These are phyloP conservation scores for Pemphredon lugubris DNA, from an alignment of 2,888 invertebrate species.

Conservation along the genomic window DNA sequence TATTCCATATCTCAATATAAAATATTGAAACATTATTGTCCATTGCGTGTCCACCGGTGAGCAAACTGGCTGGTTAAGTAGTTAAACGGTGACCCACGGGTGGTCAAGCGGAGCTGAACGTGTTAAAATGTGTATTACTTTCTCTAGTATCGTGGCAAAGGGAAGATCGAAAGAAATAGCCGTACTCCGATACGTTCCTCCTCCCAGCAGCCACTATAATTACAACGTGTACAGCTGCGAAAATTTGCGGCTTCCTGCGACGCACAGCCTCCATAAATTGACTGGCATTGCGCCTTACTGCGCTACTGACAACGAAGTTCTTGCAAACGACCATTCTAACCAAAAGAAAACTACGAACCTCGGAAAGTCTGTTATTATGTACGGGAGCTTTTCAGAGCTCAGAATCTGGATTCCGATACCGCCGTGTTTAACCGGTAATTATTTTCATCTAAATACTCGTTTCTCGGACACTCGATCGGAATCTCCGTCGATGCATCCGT, in stretches of 20 bases:
- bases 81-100: background rate
- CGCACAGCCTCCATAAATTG: conserved; percentile 50
- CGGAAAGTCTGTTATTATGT: conserved; percentile 1
- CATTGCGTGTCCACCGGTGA: too few relatives aligned
- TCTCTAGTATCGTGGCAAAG: conserved; percentile 5
- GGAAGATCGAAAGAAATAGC: background rate
- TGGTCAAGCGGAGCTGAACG: conserved; percentile 6
- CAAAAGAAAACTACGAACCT: conserved; percentile 12
- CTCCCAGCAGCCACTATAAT: conserved; percentile 42
- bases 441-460: background rate
- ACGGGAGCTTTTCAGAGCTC: background rate
- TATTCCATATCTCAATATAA: too few relatives aligned
- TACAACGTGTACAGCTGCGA: conserved; percentile 51
- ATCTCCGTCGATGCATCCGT: too few relatives aligned
- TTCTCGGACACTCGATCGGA: too few relatives aligned
- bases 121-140: conserved; percentile 20
- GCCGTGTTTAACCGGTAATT: background rate
- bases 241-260: conserved; percentile 62
- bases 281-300: conserved; percentile 25
- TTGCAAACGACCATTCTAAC: background rate
- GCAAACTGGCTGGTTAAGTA: too few relatives aligned
- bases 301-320: conserved; percentile 18
- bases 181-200: conserved; percentile 19
- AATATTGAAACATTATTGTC: too few relatives aligned
- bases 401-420: background rate